These are phyloP conservation scores for Phragmatobia fuliginosa DNA, from an alignment of 2,888 invertebrate species.

Conservation along the genomic window DNA sequence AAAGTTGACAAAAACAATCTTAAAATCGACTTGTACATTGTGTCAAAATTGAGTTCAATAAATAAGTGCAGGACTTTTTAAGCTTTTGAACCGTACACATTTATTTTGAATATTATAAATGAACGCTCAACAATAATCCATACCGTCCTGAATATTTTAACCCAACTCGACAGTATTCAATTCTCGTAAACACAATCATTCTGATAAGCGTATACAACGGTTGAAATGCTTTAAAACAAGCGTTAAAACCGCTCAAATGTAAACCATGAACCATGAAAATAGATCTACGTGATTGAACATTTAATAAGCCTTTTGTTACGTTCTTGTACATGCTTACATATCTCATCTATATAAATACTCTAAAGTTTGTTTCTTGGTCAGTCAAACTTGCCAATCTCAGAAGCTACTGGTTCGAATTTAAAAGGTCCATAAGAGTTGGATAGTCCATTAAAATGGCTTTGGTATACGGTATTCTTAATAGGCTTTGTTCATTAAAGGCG, in stretches of 20 bases:
- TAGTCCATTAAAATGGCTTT: no score
- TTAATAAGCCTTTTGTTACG: background rate
- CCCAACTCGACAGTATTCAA: conserved; percentile 1
- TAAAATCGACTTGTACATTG: no score
- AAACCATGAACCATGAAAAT: conserved; percentile 1
- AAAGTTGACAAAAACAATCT: no score
- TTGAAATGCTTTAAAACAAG: background rate
- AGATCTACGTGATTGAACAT: background rate
- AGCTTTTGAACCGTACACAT: no score
- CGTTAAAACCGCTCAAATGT: background rate
- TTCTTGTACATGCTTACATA: background rate
- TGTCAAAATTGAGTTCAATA: no score
- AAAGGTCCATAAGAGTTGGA: no score
- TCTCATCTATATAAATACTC: background rate
- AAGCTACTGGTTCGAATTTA: no score
- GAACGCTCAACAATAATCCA: background rate
- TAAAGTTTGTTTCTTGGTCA: background rate
- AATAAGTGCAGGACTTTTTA: no score
- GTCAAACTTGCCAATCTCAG: no score
- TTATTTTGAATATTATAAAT: background rate
- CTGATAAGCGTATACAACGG: background rate
- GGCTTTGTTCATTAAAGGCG: no score
- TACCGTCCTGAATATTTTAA: background rate
- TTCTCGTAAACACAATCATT: background rate
- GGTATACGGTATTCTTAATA: no score